Evolutionary conservation across 2,113 vertebrate genomes (phyloP).

Genomic region (Brachypodius melanocephalos): DNA sequence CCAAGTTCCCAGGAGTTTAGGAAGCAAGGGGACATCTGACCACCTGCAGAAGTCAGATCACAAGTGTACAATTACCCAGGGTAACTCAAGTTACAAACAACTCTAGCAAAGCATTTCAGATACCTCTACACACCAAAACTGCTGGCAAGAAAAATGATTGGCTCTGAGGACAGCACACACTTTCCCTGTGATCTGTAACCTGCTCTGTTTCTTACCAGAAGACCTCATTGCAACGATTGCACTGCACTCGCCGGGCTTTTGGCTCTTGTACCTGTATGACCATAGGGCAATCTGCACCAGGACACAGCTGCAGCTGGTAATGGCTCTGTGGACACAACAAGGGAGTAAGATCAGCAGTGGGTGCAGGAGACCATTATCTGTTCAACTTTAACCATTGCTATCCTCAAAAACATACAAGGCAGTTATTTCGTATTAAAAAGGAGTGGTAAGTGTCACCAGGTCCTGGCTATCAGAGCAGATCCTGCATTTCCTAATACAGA

Average conservation of each 20-base stretch:
- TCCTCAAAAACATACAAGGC: background rate
- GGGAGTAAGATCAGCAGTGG: background rate
- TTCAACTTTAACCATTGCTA: background rate
- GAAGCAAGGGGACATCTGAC: background rate
- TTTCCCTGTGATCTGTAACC: background rate
- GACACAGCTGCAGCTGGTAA: conserved; percentile 98
- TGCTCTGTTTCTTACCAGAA: conserved; percentile 87
- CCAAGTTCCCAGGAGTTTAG: background rate
- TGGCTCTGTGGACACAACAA: conserved; percentile 84
- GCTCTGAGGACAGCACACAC: background rate
- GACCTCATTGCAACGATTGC: conserved; percentile 95
- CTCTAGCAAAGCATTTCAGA: background rate
- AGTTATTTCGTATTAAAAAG: background rate
- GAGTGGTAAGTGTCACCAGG: background rate
- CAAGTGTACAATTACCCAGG: conserved; percentile 1
- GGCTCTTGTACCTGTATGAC: conserved; percentile 99
- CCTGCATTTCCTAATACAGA: background rate
- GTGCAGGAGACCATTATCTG: background rate
- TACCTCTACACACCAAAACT: background rate
- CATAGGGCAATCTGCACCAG: conserved; percentile 97
- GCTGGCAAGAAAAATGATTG: conserved; percentile 1
- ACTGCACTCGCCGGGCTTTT: conserved; percentile 95
- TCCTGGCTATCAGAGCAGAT: background rate
- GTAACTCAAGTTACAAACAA: conserved; percentile 44
- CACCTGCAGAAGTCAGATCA: background rate